phyloP scores from a whole-genome alignment of 2,888 invertebrate species.

The Notodonta dromedarius region DNA sequence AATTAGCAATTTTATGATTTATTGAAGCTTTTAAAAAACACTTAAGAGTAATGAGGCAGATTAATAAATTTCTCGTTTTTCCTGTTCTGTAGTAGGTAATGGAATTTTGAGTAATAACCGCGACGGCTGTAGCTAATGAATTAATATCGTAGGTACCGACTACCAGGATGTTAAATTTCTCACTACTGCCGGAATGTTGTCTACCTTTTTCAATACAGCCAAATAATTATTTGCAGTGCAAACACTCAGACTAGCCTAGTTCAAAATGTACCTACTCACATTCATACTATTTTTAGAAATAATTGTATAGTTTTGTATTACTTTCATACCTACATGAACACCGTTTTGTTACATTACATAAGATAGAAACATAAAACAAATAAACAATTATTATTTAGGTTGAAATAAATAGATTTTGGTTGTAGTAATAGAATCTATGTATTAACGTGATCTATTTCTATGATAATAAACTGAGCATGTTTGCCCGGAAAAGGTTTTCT shows the following conservation, averaged over 20 bases:
- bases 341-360: no score
- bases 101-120: slow-evolving; percentile 1
- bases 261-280: no score
- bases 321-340: no score
- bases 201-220: not conserved
- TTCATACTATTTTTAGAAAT: no score
- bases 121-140: slow-evolving; percentile 1
- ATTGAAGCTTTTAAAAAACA: slow-evolving; percentile 14
- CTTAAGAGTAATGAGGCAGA: slow-evolving; percentile 19
- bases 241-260: not conserved
- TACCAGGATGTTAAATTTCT: not conserved
- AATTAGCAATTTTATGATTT: slow-evolving; percentile 35
- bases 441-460: no score
- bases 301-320: no score
- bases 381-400: no score
- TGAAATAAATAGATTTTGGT: no score
- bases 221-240: not conserved
- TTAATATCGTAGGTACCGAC: not conserved
- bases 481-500: no score
- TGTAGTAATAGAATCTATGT: no score
- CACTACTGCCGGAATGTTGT: not conserved
- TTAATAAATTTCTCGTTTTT: slow-evolving; percentile 15
- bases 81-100: not conserved
- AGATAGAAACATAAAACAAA: no score
- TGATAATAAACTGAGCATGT: no score